Base-by-base conservation (phyloP, 35 echinoderm and acorn worm genomes). In the Ophioderma brevispina region DNA sequence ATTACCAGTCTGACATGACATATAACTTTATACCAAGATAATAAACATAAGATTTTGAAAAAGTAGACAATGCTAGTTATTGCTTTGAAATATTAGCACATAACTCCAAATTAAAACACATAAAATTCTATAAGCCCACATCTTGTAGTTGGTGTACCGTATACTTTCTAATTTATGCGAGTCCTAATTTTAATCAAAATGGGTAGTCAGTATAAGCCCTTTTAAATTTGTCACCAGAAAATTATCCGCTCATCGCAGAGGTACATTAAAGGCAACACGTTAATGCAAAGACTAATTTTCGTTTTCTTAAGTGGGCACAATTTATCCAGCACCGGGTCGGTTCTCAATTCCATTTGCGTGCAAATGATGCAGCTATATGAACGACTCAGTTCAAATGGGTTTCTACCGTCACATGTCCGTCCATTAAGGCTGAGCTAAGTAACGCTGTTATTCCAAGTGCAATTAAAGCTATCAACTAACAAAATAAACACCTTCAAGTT, bases 291-390 rank as follows among this genome's bases (percentile, higher is more conserved):
- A 70, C 59, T 70, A 70, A 70, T 70, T 70, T 25, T 70, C 59
- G 28, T 70, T 70, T 70, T 18, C 59, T 70, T 15, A 70, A 70
- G 59, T 70, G 59, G 59, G 17, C 59, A 25, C 59, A 70, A 70
- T 70, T 25, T 70, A 70, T 70, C 59, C 59, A 25, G 17, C 59
- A 70, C 59, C 59, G 59, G 59, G 15, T 70, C 59, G 59, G 23
- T 13, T 70, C 59, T 25, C 59, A 70, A 70, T 70, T 70, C 59
- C 59, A 70, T 70, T 70, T 70, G 59, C 59, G 15, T 13, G 59
- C 59, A 70, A 70, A 70, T 70, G 59, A 70, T 70, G 59, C 17
- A 15, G n/a, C n/a, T 70, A 70, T 70, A 70, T 70, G 59, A 70
- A 70, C 59, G 59, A 25, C 10, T 70, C 59, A 70, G 10, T 30